These are phyloP conservation scores for Emydura subglobosa DNA, from an alignment of 2,113 vertebrate species.

Conservation along the genomic window DNA sequence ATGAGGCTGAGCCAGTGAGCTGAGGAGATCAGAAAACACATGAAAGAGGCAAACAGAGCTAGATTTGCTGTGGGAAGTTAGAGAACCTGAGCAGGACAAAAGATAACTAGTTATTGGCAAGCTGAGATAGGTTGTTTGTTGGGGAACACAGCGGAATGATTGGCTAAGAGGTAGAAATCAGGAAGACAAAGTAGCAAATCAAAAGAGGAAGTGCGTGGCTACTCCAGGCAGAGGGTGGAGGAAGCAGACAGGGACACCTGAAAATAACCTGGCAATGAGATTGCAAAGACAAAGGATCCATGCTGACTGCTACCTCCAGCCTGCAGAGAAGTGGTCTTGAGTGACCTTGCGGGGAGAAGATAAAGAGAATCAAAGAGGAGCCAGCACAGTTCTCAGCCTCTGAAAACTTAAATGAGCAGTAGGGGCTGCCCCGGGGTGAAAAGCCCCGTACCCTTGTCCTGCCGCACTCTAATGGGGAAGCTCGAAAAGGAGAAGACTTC, in stretches of 20 bases:
- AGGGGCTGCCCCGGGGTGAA: background rate
- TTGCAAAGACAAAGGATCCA: background rate
- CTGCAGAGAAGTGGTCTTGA: background rate
- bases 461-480: no score
- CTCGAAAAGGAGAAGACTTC: background rate
- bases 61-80: background rate
- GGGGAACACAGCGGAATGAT: background rate
- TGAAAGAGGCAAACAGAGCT: background rate
- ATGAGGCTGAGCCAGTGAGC: background rate
- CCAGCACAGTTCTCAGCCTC: background rate
- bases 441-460: background rate
- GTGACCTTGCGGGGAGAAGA: background rate
- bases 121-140: background rate
- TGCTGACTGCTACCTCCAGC: background rate
- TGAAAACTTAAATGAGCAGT: background rate
- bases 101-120: background rate
- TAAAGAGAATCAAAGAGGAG: background rate
- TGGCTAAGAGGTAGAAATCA: background rate
- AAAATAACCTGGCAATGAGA: background rate
- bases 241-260: background rate
- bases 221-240: background rate
- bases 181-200: background rate
- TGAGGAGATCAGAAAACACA: background rate
- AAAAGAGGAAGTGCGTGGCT: background rate
- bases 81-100: background rate